Evolutionary conservation across 2,113 vertebrate species (phyloP).

Genomic region (Rynchops niger): DNA sequence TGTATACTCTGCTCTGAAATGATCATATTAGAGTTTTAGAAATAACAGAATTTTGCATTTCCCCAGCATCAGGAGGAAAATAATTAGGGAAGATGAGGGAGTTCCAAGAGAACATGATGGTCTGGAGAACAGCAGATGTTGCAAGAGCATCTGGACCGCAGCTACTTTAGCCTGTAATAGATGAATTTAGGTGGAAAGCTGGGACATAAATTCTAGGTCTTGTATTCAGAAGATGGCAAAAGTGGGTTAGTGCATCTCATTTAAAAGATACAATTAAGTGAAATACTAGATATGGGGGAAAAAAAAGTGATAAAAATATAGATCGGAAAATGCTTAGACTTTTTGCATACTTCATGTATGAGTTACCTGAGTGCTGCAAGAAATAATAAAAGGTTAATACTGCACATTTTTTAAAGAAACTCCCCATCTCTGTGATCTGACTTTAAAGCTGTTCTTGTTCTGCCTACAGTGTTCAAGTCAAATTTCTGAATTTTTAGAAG

Average conservation of each 20-base stretch:
- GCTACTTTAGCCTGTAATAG: background rate
- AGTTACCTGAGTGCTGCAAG: background rate
- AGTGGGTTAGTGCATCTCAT: background rate
- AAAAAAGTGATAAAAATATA: background rate
- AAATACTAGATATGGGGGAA: background rate
- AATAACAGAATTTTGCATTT: accelerated
- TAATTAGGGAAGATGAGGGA: background rate
- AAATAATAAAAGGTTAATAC: background rate
- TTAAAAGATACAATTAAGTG: background rate
- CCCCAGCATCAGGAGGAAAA: background rate
- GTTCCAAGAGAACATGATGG: background rate
- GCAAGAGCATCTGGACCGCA: background rate
- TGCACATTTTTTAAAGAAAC: background rate
- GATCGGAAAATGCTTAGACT: background rate
- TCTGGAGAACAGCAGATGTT: background rate
- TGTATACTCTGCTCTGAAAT: background rate
- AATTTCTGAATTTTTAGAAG: background rate
- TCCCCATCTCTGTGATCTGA: background rate
- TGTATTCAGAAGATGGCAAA: background rate
- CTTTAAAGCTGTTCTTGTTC: background rate
- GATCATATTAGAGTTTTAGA: background rate
- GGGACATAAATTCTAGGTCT: background rate
- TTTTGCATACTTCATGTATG: background rate
- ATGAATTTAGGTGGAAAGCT: background rate
- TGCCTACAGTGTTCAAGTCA: background rate